Evolutionary conservation across 2,888 invertebrate species (phyloP).

Genomic region (Lasioglossum morio): DNA sequence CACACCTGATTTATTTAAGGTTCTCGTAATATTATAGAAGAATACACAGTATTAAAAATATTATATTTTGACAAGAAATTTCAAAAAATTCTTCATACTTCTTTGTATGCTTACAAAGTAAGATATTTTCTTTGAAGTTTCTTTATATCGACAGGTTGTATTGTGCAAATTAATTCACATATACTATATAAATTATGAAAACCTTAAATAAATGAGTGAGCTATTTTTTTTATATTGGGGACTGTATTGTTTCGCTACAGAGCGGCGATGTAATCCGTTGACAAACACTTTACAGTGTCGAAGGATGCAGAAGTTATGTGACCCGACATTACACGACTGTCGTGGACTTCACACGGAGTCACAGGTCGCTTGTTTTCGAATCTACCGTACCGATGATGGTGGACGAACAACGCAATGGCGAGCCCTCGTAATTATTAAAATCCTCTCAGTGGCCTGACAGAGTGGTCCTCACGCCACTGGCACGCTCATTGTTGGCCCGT

Average conservation of each 20-base stretch:
- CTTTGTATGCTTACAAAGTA: too few species aligned
- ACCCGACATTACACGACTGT: slow-evolving; percentile 4
- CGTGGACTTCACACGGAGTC: slow-evolving; percentile 1
- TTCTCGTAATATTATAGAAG: too few species aligned
- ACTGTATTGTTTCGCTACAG: neutral
- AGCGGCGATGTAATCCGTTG: neutral
- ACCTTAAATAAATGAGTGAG: too few species aligned
- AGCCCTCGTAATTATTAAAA: slow-evolving; percentile 77
- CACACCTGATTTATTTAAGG: too few species aligned
- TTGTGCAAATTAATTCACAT: too few species aligned
- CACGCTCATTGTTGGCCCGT: slow-evolving; percentile 78
- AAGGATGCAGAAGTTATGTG: neutral
- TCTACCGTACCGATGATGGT: slow-evolving; percentile 29
- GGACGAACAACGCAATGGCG: slow-evolving; percentile 48
- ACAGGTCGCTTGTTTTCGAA: slow-evolving; percentile 50
- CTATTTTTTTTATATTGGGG: too few species aligned
- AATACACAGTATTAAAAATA: too few species aligned
- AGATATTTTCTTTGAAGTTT: too few species aligned
- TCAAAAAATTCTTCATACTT: too few species aligned
- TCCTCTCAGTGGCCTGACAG: slow-evolving; percentile 77
- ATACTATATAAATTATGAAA: too few species aligned
- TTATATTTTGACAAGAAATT: too few species aligned
- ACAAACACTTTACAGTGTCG: neutral
- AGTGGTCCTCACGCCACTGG: slow-evolving; percentile 78
- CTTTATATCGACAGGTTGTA: too few species aligned